phyloP scores from a whole-genome alignment of 53 echinoderm and acorn worm genomes.

The Pentamera pediparva region DNA sequence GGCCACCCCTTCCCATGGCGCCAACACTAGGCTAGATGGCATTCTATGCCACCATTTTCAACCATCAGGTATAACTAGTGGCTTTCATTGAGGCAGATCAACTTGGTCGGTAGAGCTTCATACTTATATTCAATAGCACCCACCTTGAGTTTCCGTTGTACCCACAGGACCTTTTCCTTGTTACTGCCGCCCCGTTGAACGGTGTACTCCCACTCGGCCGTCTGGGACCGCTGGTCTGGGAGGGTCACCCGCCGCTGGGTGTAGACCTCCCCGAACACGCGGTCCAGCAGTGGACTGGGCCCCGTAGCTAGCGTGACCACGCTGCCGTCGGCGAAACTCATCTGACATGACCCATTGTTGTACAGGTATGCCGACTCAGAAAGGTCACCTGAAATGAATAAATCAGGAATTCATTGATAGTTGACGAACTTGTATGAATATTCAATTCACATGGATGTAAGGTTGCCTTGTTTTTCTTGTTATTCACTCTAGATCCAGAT shows the following conservation, averaged over 20 bases:
- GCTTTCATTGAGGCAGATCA: too few relatives aligned
- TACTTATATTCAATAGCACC: neutral
- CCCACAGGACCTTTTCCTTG: conserved; percentile 70
- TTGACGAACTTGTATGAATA: too few relatives aligned
- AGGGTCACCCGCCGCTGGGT: conserved; percentile 74
- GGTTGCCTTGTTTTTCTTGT: too few relatives aligned
- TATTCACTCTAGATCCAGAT: too few relatives aligned
- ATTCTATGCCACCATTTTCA: too few relatives aligned
- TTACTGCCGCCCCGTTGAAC: conserved; percentile 68
- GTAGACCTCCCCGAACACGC: conserved; percentile 55
- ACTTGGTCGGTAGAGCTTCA: too few relatives aligned
- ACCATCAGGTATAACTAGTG: too few relatives aligned
- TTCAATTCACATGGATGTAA: too few relatives aligned
- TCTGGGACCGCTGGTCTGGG: conserved; percentile 71
- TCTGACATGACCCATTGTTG: conserved; percentile 25
- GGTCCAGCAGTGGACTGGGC: conserved; percentile 71
- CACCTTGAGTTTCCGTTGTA: conserved; percentile 82
- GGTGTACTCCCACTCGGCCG: conserved; percentile 84
- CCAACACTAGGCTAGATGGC: too few relatives aligned
- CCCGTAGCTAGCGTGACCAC: conserved; percentile 51
- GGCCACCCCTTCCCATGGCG: too few relatives aligned
- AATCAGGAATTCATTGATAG: neutral
- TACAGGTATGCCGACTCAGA: conserved; percentile 18
- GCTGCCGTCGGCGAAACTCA: conserved; percentile 75
- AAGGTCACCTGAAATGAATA: conserved; percentile 4